phyloP scores from a whole-genome alignment of 2,113 vertebrate genomes.

The Pterophyllum scalare region DNA sequence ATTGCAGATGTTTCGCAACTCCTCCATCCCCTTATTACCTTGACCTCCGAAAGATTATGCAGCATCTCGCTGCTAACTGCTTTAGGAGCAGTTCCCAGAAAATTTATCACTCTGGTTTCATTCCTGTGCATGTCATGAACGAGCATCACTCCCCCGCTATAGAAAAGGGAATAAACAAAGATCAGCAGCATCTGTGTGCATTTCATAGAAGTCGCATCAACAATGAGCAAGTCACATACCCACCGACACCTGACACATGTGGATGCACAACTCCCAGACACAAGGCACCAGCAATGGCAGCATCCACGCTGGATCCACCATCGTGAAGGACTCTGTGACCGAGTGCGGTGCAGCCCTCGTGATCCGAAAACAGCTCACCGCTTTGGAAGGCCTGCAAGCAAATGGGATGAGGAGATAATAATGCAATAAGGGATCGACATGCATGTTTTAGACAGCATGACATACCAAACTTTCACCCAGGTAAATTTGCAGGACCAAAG shows the following conservation, averaged over 20 bases:
- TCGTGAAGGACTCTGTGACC: constrained; percentile 83
- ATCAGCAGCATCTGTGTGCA: neutral
- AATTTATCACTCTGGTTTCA: constrained; percentile 85
- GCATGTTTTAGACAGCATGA: neutral
- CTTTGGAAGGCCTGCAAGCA: constrained; percentile 81
- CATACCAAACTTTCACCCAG: constrained; percentile 86
- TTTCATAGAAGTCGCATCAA: neutral
- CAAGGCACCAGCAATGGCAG: constrained; percentile 83
- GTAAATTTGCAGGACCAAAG: constrained; percentile 87
- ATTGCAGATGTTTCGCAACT: neutral
- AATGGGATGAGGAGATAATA: neutral
- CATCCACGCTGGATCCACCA: constrained; percentile 88
- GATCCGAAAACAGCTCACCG: constrained; percentile 84
- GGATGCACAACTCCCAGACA: constrained; percentile 87
- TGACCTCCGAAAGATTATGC: constrained; percentile 77
- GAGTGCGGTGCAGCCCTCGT: constrained; percentile 81
- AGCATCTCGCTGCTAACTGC: constrained; percentile 80
- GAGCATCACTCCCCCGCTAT: constrained; percentile 90
- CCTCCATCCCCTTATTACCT: constrained; percentile 72
- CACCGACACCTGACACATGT: constrained; percentile 88
- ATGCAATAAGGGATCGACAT: neutral
- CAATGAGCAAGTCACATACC: constrained; percentile 77
- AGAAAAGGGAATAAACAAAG: neutral
- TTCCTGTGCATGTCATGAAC: constrained; percentile 87
- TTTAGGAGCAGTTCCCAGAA: constrained; percentile 87